Evolutionary conservation across 35 echinoderm and acorn worm genomes (phyloP).

Genomic region (Nesometra sesokonis): DNA sequence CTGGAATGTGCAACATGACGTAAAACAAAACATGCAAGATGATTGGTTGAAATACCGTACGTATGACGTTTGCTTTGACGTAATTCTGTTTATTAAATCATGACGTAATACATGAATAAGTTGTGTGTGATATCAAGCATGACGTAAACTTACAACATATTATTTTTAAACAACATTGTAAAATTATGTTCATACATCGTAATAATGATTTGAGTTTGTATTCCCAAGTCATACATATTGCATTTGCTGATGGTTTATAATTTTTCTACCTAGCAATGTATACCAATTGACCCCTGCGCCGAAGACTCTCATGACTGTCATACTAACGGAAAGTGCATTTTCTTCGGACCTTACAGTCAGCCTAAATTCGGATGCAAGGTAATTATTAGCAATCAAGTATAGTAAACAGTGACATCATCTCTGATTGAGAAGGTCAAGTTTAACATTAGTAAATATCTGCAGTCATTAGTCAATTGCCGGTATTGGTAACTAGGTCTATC

Average conservation of each 20-base stretch:
- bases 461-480: neutral
- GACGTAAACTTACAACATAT: too few species aligned
- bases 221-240: too few species aligned
- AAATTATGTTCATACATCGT: too few species aligned
- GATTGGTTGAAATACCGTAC: too few species aligned
- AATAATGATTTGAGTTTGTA: too few species aligned
- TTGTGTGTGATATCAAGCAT: too few species aligned
- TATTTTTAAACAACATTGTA: too few species aligned
- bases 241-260: too few species aligned
- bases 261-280: slow-evolving; percentile 75
- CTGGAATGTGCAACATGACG: neutral
- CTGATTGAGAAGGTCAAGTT: neutral
- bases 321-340: slow-evolving; percentile 60
- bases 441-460: neutral
- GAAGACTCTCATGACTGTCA: slow-evolving; percentile 77
- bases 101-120: too few species aligned
- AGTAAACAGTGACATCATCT: neutral
- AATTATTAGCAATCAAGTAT: slow-evolving; percentile 9
- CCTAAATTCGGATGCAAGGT: slow-evolving; percentile 89
- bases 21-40: neutral
- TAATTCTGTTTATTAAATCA: too few species aligned
- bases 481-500: neutral
- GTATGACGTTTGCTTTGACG: too few species aligned
- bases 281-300: slow-evolving; percentile 81
- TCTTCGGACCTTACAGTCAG: slow-evolving; percentile 70